Conservation (phyloP, 2,113 vertebrate species). For the Tragelaphus imberbis region DNA sequence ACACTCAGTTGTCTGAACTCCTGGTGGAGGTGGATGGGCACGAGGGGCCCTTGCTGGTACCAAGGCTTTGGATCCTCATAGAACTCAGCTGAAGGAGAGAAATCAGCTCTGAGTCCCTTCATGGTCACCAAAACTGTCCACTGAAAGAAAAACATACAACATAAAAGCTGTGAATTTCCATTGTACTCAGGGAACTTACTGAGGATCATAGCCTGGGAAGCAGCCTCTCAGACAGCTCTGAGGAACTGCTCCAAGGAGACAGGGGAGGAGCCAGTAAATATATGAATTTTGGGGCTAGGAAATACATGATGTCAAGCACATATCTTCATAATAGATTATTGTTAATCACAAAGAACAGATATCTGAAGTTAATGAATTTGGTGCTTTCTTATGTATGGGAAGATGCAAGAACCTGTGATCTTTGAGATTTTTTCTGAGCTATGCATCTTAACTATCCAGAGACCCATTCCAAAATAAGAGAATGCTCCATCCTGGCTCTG, state of each 20-base stretch:
- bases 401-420: neutral
- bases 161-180: neutral
- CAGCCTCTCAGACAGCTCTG: neutral
- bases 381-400: neutral
- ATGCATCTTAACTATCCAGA: neutral
- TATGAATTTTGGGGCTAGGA: neutral
- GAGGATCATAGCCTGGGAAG: neutral
- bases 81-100: neutral
- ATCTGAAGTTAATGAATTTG: neutral
- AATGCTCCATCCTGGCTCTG: neutral
- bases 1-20: neutral
- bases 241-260: neutral
- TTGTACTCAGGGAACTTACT: neutral
- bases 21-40: neutral
- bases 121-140: neutral
- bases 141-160: neutral
- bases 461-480: neutral
- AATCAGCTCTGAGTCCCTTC: neutral
- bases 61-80: neutral
- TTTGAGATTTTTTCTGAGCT: neutral
- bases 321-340: neutral
- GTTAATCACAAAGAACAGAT: neutral
- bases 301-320: neutral
- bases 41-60: neutral
- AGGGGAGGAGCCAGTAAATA: neutral